A percentile compares a stretch with the other conserved stretches of the same genome.
phyloP scores from a whole-genome alignment of 2,888 invertebrate genomes.

The Zaprionus bogoriensis region DNA sequence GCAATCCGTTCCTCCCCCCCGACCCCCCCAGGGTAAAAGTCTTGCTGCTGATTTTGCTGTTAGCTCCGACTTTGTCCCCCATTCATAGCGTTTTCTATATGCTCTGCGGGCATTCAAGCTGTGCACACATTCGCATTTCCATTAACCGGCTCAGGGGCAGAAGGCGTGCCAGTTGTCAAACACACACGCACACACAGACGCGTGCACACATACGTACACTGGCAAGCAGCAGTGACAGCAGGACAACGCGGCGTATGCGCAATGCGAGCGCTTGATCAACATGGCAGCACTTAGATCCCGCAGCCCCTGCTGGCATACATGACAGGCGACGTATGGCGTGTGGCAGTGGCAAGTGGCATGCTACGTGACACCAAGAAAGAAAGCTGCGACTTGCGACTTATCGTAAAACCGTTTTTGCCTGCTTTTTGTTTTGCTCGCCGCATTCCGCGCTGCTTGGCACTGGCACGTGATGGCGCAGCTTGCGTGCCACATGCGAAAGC shows the following conservation, averaged over 20 bases:
- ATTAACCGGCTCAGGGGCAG: background rate
- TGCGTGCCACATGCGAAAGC: conserved; percentile 54
- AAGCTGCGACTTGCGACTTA: no score
- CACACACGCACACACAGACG: no score
- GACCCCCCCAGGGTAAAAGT: background rate
- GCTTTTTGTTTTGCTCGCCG: conserved; percentile 65
- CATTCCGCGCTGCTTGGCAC: conserved; percentile 46
- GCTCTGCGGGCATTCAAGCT: background rate
- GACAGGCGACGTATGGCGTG: conserved; percentile 1
- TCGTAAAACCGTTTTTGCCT: no score
- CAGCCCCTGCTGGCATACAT: no score
- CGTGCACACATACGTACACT: conserved; percentile 29
- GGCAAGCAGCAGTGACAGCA: background rate
- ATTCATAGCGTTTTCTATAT: background rate
- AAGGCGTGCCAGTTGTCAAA: conserved; percentile 10
- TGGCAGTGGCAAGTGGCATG: conserved; percentile 12
- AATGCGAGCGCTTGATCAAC: conserved; percentile 33
- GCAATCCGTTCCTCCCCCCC: background rate
- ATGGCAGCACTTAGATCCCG: background rate
- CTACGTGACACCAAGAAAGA: background rate
- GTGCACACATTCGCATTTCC: background rate
- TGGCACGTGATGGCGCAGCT: conserved; percentile 50
- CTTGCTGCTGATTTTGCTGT: no score
- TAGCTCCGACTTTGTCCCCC: no score
- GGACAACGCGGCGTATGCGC: conserved; percentile 39